phyloP scores from a whole-genome alignment of 2,888 invertebrate species.

The Xanthorhoe designata region DNA sequence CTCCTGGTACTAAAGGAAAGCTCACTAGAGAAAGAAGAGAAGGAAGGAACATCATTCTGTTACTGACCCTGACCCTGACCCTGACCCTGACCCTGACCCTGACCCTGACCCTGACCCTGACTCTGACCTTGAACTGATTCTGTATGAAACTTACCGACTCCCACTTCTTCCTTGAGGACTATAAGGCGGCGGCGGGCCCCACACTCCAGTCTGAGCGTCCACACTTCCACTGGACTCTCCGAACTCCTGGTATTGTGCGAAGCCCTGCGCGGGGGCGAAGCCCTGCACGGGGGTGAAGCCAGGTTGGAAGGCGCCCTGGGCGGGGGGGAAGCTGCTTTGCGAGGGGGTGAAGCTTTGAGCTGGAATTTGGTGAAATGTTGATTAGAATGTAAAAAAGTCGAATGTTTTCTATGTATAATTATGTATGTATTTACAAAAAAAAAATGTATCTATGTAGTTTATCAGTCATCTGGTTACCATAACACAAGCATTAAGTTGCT shows the following conservation, averaged over 20 bases:
- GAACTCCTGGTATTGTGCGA: constrained; percentile 74
- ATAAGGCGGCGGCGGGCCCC: constrained; percentile 96
- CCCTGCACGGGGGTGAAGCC: not conserved
- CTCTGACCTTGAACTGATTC: no score
- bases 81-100: no score
- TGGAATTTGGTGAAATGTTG: not conserved
- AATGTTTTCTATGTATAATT: no score
- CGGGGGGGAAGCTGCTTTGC: not conserved
- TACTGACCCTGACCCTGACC: no score
- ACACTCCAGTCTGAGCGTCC: constrained; percentile 86
- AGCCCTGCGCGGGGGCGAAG: constrained; percentile 46
- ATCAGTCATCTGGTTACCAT: no score
- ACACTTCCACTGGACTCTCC: constrained; percentile 85
- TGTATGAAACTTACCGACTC: constrained; percentile 58
- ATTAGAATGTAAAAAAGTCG: not conserved
- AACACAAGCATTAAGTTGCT: no score
- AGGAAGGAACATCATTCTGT: no score
- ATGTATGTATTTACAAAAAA: no score
- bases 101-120: no score
- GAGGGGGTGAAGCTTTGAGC: not conserved
- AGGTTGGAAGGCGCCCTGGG: constrained; percentile 15
- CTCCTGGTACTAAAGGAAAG: no score
- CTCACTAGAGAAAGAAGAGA: no score
- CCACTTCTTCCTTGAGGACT: constrained; percentile 89
- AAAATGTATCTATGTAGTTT: no score